Evolutionary conservation across 2,113 vertebrate genomes (phyloP).

Genomic region (Pampusana beccarii): DNA sequence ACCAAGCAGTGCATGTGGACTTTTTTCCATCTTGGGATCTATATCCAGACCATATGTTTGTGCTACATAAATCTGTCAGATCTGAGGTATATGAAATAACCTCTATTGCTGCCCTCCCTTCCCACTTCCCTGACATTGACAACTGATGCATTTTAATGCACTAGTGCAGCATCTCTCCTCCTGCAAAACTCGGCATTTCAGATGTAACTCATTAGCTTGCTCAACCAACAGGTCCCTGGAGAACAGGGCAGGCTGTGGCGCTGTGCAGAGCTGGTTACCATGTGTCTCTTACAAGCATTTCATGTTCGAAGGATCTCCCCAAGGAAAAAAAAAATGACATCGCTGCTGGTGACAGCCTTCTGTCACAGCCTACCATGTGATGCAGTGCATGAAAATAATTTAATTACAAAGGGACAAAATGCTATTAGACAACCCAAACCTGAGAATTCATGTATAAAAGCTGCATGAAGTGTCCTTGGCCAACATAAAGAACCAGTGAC

Average conservation of each 20-base stretch:
- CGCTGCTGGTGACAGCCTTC: constrained; percentile 15
- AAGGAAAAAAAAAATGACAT: background rate
- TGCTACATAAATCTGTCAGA: background rate
- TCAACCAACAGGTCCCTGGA: background rate
- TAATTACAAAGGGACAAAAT: background rate
- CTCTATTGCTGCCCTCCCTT: background rate
- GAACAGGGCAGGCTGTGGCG: background rate
- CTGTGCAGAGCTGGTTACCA: background rate
- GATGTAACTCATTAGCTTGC: background rate
- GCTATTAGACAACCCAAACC: background rate
- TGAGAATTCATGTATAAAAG: background rate
- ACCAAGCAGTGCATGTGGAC: background rate
- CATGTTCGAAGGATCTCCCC: background rate
- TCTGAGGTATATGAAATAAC: background rate
- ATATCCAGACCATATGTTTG: background rate
- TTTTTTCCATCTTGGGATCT: background rate
- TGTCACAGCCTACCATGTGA: background rate
- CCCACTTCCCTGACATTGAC: background rate
- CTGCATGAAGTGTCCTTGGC: background rate
- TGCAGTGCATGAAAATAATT: background rate
- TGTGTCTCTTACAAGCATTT: background rate
- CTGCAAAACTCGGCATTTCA: background rate
- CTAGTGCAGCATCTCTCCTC: background rate
- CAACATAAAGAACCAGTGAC: background rate
- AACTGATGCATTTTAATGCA: background rate